Conservation (phyloP, 2,888 invertebrate species). For the Dermolepida albohirtum region DNA sequence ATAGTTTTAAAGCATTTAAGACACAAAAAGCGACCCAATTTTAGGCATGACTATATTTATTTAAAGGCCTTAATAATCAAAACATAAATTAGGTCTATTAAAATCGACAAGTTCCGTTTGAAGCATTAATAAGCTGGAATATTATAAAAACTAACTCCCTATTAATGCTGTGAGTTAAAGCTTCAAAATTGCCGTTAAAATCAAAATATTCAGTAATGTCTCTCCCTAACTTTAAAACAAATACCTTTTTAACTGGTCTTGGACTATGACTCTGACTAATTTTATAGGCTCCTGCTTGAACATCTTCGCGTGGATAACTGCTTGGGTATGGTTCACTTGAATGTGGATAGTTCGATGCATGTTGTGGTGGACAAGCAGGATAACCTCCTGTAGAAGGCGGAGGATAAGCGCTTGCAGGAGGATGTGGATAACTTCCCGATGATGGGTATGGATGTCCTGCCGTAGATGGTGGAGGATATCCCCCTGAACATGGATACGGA, state of each 20-base stretch:
- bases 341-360: no score
- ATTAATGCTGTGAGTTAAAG: no score
- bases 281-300: not conserved
- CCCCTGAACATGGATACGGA: constrained; percentile 32
- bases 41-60: no score
- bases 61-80: no score
- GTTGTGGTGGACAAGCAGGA: constrained; percentile 20
- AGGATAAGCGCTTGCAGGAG: constrained; percentile 45
- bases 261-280: not conserved
- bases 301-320: not conserved
- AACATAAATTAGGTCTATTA: no score
- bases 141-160: no score
- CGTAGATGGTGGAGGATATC: constrained; percentile 39
- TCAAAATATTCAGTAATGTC: not conserved
- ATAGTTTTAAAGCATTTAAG: no score
- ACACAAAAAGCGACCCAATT: no score
- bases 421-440: constrained; percentile 43
- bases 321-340: not conserved
- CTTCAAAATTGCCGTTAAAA: not conserved
- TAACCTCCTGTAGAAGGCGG: constrained; percentile 37
- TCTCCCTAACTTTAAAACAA: not conserved
- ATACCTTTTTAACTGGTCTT: not conserved
- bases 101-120: no score
- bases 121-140: no score
- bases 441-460: constrained; percentile 29